These are phyloP conservation scores for Rhinichthys osculus DNA, from an alignment of 2,797 vertebrate genomes.

Conservation along the genomic window DNA sequence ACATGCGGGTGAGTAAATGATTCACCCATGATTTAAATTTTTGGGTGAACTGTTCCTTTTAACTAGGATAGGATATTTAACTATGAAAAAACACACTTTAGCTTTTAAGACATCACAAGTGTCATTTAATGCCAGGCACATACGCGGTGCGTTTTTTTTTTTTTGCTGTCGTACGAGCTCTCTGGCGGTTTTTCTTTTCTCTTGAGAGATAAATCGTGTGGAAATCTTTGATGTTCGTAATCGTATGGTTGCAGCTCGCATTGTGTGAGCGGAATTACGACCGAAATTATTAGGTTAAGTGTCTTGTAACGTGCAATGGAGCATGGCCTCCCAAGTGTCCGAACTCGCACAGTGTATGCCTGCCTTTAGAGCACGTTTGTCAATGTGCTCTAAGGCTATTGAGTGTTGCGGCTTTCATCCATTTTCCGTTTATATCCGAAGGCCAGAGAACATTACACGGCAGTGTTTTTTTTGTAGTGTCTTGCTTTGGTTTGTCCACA, in stretches of 20 bases:
- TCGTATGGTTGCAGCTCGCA: no score
- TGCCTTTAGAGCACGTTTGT: slow-evolving; percentile 6
- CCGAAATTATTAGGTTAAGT: no score
- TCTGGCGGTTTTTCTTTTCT: no score
- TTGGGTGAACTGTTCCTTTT: not conserved
- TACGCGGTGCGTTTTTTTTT: no score
- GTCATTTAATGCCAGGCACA: not conserved
- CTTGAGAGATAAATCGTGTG: no score
- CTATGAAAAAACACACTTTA: not conserved
- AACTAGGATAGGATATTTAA: not conserved
- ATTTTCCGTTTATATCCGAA: slow-evolving; percentile 1
- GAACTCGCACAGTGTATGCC: no score
- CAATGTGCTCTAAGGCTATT: not conserved
- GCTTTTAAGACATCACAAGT: not conserved
- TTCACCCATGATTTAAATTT: not conserved
- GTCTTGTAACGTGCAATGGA: no score
- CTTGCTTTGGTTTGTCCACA: slow-evolving; percentile 49
- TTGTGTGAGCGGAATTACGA: no score
- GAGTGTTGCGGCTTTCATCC: slow-evolving; percentile 4
- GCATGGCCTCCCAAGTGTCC: no score
- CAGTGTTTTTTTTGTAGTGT: slow-evolving; percentile 3
- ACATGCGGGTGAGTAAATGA: not conserved
- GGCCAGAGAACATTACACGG: slow-evolving; percentile 33
- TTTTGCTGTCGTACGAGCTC: no score
- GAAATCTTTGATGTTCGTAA: no score